phyloP scores from a whole-genome alignment of 1,140 invertebrate species.

The Littorina saxatilis region DNA sequence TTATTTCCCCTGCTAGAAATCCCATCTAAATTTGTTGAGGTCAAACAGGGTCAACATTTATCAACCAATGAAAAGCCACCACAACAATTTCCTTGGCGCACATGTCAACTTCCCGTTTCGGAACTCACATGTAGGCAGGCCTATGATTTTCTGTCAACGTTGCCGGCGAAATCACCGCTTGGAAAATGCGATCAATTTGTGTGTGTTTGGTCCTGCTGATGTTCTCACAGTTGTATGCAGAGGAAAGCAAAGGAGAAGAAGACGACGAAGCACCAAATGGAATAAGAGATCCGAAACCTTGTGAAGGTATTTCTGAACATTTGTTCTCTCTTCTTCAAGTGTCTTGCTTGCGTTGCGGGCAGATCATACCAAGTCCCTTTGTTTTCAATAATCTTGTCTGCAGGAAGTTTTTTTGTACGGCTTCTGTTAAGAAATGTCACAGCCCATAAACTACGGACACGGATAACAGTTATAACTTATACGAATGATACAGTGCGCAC shows the following conservation, averaged over 20 bases:
- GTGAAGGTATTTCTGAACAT: too few species aligned
- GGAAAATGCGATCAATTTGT: neutral
- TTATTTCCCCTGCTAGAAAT: neutral
- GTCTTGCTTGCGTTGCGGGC: neutral
- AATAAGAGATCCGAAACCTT: slow-evolving; percentile 22
- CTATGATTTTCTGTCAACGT: neutral
- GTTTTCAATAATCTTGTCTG: too few species aligned
- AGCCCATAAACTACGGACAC: too few species aligned
- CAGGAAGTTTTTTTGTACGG: too few species aligned
- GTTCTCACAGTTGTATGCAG: neutral
- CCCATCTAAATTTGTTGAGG: neutral
- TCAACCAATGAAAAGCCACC: slow-evolving; percentile 31
- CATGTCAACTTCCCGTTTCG: slow-evolving; percentile 30
- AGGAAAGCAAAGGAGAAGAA: slow-evolving; percentile 5
- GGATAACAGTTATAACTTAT: neutral
- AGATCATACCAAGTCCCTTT: too few species aligned
- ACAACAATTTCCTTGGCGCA: slow-evolving; percentile 34
- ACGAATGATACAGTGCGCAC: neutral
- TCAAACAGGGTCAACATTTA: neutral
- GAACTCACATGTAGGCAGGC: neutral
- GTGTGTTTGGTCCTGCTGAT: neutral
- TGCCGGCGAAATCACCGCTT: neutral
- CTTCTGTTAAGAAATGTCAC: too few species aligned
- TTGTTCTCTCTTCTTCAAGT: too few species aligned
- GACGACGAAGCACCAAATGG: slow-evolving; percentile 11